Base-by-base conservation (phyloP, 2,113 vertebrate genomes). In the Siniperca knerii region DNA sequence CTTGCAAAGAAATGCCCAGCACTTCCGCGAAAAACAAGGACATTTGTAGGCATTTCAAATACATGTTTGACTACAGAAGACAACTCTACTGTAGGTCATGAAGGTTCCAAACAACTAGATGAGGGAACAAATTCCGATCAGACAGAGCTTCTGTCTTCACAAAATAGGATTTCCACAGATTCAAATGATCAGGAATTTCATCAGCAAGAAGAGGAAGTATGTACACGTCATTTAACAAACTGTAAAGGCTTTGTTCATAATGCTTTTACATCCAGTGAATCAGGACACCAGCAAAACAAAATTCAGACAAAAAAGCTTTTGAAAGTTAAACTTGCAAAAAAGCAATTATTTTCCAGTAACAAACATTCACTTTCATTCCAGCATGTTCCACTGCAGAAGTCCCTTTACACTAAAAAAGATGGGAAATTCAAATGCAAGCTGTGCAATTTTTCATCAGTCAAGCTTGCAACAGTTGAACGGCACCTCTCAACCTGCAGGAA, bases 391-490 rank as follows among this genome's bases (percentile, higher is more conserved):
- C 44, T 44, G 13, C 68, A 75, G 40, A 74, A 62, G 12, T 16
- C 60, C 4, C 33, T 72, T 61, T 89, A 86, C 18, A 48, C 42
- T n/a, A 23, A 86, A 75, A 69, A 62, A 4, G 75, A 79, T 13
- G 95, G 96, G n/a, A 97, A 96, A 89, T 97, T 97, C 65, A 94
- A 77, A 79, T 99, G 98, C 87, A 96, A 92, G 2, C 85, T 91
- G 0, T 98, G 98, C 85, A 86, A 86, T 0, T 99, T 98, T 21
- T 90, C 96, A 3, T 98, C 98, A 44, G 94, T 95, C 25, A 96
- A 94, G 13, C 86, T 96, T 25, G 94, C 95, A 29, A 96, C 96
- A 18, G 96, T 98, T 50, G 94, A 95, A 37, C 95, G 95, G 0
- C 98, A 99, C 54, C 92, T 95, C 21, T 86, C 93, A 8, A 52